These are phyloP conservation scores for Nomada fucata DNA, from an alignment of 2,888 invertebrate genomes.

Conservation along the genomic window DNA sequence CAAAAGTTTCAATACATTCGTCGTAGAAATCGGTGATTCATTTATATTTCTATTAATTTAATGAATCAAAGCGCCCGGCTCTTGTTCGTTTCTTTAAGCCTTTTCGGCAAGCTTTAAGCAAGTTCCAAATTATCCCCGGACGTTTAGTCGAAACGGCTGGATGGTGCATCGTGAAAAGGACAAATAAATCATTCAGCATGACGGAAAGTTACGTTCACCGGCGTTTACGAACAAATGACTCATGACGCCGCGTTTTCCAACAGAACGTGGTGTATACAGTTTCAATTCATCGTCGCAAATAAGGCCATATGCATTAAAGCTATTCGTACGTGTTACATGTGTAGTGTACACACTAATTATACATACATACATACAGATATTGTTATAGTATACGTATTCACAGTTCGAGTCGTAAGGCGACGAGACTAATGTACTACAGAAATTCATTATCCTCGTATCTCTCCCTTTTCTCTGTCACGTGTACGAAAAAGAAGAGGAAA, in stretches of 20 bases:
- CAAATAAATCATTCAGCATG: slow-evolving; percentile 31
- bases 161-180: slow-evolving; percentile 9
- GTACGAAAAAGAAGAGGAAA: not conserved
- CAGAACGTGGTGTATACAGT: slow-evolving; percentile 39
- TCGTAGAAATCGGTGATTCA: not conserved
- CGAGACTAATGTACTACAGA: slow-evolving; percentile 48
- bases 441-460: slow-evolving; percentile 35
- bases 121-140: not conserved
- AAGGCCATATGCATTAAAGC: slow-evolving; percentile 64
- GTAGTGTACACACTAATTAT: slow-evolving; percentile 39
- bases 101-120: not conserved
- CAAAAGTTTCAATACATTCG: not conserved
- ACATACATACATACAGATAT: slow-evolving; percentile 34
- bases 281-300: slow-evolving; percentile 62
- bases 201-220: slow-evolving; percentile 36
- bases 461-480: slow-evolving; percentile 6
- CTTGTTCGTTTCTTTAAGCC: too few species aligned
- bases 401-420: slow-evolving; percentile 45
- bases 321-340: slow-evolving; percentile 48
- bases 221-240: slow-evolving; percentile 53
- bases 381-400: slow-evolving; percentile 37
- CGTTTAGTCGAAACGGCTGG: not conserved
- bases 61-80: too few species aligned
- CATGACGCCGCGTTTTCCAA: slow-evolving; percentile 46
- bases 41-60: too few species aligned